phyloP scores from a whole-genome alignment of 2,888 invertebrate species.

The Lathronympha strigana region DNA sequence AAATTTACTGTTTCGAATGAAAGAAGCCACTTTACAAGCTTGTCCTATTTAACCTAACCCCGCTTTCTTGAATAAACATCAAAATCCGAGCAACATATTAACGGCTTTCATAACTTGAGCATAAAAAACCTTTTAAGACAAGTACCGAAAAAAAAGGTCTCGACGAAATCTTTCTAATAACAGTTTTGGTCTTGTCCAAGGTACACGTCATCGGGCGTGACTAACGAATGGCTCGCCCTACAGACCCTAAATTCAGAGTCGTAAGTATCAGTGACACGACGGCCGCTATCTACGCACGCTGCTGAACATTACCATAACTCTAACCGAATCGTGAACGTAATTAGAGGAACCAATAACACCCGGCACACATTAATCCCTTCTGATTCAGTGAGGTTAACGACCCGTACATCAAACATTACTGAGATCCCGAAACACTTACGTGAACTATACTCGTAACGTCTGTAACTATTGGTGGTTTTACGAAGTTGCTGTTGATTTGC shows the following conservation, averaged over 20 bases:
- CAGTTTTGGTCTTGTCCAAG: constrained; percentile 84
- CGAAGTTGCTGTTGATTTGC: constrained; percentile 56
- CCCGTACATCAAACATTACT: constrained; percentile 66
- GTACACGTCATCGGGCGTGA: constrained; percentile 84
- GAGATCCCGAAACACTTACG: constrained; percentile 63
- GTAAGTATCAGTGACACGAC: constrained; percentile 80
- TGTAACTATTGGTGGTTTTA: constrained; percentile 62
- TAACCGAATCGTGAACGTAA: constrained; percentile 75
- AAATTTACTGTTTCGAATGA: constrained; percentile 55
- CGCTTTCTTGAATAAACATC: constrained; percentile 38
- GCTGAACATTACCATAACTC: constrained; percentile 80
- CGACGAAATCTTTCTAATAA: constrained; percentile 79
- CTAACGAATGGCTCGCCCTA: constrained; percentile 84
- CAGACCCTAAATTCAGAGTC: constrained; percentile 84
- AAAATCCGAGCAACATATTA: constrained; percentile 43
- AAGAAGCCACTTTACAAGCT: constrained; percentile 40
- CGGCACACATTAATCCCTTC: constrained; percentile 77
- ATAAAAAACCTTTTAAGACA: constrained; percentile 73
- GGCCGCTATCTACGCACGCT: constrained; percentile 70
- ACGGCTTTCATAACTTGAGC: constrained; percentile 46
- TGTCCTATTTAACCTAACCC: constrained; percentile 36
- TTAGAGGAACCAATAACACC: constrained; percentile 79
- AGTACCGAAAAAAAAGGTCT: constrained; percentile 67
- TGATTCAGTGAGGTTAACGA: constrained; percentile 73
- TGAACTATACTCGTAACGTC: too few species aligned